Evolutionary conservation across 2,888 invertebrate species (phyloP), one percentile per base, ranked within the genome.

Genomic region (Pyrrhia umbra): DNA sequence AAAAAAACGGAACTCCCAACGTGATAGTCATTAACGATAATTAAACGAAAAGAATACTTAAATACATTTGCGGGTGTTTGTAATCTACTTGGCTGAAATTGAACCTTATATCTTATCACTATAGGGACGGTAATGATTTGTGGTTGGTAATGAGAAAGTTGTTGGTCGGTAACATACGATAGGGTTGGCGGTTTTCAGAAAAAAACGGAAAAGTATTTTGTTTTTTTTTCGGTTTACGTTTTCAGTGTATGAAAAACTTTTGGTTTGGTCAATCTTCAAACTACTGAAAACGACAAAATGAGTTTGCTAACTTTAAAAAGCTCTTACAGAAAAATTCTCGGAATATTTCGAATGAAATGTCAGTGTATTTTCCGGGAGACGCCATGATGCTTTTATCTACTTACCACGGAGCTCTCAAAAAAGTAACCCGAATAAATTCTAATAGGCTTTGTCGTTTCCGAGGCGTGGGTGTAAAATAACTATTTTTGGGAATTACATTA

Each of bases 1-100:
- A 78, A 71, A 78, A 81, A 80, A 77, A 72, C 70, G 60, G 66
- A 73, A 76, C 79, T 73, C 55, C 62, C 66, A 51, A 50, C 75
- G 52, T 71, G 73, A 80, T 75, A 64, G 73, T 83, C 81, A 83
- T 83, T 83, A 83, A 65, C 70, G 68, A 77, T 83, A 83, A 83
- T 83, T 83, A 83, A 82, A 81, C 71, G 59, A 72, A 72, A 77
- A 77, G 56, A 79, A 69, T 57, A 42, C 66, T 54, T 10, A 15
- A 47, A 46, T 25, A 63, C 37, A 13, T 54, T 46, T 51, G 9
- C 64, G 10, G 0, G 0, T 20, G 2, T n/a, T 30, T 6, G 15
- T 20, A 15, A n/a, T 0, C 5, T 0, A 18, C 20, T 1, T 23
- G 1, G 4, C 0, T 25, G 5, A 76, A 18, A 52, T 37, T 68